Evolutionary conservation across 2,113 vertebrate genomes (phyloP), one percentile per base, ranked within the genome.

Genomic region (Scortum barcoo): DNA sequence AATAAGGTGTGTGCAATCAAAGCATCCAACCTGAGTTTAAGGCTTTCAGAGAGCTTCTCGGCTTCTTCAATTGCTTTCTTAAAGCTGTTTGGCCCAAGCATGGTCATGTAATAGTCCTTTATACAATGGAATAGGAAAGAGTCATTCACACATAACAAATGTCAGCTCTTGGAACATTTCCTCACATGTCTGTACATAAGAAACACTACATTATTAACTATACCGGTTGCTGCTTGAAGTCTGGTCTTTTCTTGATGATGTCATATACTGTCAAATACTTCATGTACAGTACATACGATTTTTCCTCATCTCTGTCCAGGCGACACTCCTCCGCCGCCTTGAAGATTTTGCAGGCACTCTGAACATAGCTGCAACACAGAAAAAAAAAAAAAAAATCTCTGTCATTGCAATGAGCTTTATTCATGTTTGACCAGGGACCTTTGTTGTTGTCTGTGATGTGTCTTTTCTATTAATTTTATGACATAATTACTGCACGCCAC

Each of bases 1-100:
- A 26, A 33, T 3, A 40, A n/a, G 58, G 11, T 16, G 19, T 26
- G 16, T 13, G 51, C 13, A 40, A 50, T 61, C 7, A 63, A 57
- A 65, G 14, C 16, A 3, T 78, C 89, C 78, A 24, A 96, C 95
- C 95, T 93, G 91, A 98, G 96, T 95, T 99, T 99, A 92, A 99
- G 97, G 93, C 98, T 99, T 87, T 97, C 97, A 61, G 98, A 97
- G 28, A 99, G 96, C 91, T 96, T 98, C 94, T 99, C 98, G 1
- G 98, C 98, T 95, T 99, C 98, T 95, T 99, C 98, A 24, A 99
- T 91, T 83, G 98, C 97, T 94, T 98, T 99, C 94, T 97, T 97
- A 86, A 99, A 95, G 93, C 96, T 98, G 83, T 91, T 94, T 85
- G 95, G 95, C 62, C 98, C 98, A 72, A 99, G 96, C 89, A 99